Base-by-base conservation (phyloP, 2,888 invertebrate species). In the Dioctria rufipes region DNA sequence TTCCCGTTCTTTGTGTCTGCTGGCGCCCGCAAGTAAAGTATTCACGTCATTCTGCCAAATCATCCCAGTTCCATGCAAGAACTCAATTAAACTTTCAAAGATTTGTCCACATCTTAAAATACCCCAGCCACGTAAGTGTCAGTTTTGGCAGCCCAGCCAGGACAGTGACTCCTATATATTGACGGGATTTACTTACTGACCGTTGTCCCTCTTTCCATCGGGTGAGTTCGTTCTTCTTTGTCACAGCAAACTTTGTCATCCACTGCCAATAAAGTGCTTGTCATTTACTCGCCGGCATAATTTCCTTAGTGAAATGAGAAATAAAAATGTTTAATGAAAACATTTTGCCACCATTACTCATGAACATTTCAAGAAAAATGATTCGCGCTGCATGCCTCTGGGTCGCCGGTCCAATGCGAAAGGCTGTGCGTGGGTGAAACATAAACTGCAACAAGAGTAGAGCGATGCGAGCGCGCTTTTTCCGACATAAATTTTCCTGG, bases 81-180 rank as follows among this genome's bases (percentile, higher is more conserved):
- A 65, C 65, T 65, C 39, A 65, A 65, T 65, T 65, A 65, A 65
- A 65, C 40, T 65, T 65, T 37, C 65, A 40, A 65, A 65, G 42
- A 63, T 42, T 65, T 40, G 65, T 4, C 65, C 5, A 39, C 42
- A 42, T 11, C 65, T 65, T 65, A 65, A 65, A 65, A 65, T 65
- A 65, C 40, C 42, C 25, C 25, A 25, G 25, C 25, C 25, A 25
- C 25, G 25, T 25, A 25, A 25, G 25, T 25, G 25, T 25, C 25
- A 25, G 25, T 25, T 25, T 25, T 25, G 25, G 25, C 25, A 25
- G 25, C 25, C 25, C 25, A 25, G 25, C 25, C 25, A 25, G 25
- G 25, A 25, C 25, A 25, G 25, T 25, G 25, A 25, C 25, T 25
- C 25, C 25, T 25, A 25, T 25, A 25, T 25, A 25, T 25, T 25